phyloP scores from a whole-genome alignment of 2,888 invertebrate genomes.

The Saturnia japonica region DNA sequence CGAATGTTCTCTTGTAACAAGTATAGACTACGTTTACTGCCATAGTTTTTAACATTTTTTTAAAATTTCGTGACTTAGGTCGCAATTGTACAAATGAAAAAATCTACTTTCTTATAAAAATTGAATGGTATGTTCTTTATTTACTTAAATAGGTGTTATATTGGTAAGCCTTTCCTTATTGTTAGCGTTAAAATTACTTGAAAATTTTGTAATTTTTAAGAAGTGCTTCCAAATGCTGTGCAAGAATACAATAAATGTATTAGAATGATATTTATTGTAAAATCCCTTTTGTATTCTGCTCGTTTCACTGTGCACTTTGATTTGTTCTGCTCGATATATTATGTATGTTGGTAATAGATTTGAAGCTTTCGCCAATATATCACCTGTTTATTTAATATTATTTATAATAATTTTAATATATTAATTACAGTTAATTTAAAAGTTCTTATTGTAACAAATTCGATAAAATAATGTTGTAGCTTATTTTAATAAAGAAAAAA shows the following conservation, averaged over 20 bases:
- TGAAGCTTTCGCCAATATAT: constrained; percentile 1
- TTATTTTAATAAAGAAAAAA: not conserved
- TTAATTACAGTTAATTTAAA: not conserved
- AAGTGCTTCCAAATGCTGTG: constrained; percentile 54
- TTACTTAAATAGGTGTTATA: constrained; percentile 59
- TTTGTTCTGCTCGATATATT: constrained; percentile 18
- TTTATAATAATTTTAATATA: not conserved
- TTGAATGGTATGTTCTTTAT: not conserved
- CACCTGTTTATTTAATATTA: constrained; percentile 13
- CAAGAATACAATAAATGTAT: constrained; percentile 43
- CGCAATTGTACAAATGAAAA: not conserved
- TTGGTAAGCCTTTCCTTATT: constrained; percentile 41
- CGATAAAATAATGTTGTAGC: not conserved
- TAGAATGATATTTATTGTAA: constrained; percentile 15
- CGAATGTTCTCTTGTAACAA: constrained; percentile 2
- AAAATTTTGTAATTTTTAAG: constrained; percentile 28
- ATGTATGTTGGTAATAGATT: not conserved
- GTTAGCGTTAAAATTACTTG: constrained; percentile 21
- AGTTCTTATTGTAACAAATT: not conserved
- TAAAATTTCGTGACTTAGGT: not conserved
- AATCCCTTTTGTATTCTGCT: constrained; percentile 12
- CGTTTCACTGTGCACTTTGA: constrained; percentile 6
- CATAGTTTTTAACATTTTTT: not conserved
- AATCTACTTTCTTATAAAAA: not conserved
- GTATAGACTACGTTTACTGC: constrained; percentile 14